Base-by-base conservation (phyloP, 2,113 vertebrate species). In the Lophura nycthemera region DNA sequence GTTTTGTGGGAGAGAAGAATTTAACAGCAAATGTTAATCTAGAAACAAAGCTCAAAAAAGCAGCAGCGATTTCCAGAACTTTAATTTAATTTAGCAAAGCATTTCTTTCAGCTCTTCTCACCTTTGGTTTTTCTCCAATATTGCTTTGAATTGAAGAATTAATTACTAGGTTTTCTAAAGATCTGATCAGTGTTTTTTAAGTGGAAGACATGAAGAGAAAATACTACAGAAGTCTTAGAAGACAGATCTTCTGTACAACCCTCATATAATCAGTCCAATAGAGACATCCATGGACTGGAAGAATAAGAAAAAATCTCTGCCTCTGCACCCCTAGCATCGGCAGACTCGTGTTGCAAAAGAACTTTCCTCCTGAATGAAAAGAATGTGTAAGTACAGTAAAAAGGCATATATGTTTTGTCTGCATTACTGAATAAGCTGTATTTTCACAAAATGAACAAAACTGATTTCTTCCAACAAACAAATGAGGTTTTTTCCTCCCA, bases 141-240 rank as follows among this genome's bases (percentile, higher is more conserved):
- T 66, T 50, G 1, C 52, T 72, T 45, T 20, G 4, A 79, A 84
- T 65, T 34, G 1, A 61, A 86, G 6, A 11, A 56, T n/a, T 56
- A 74, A 13, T 12, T 20, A 21, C 10, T 11, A n/a, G 24, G 11
- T 57, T 82, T 77, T 56, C 40, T 63, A 21, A 79, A 76, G 40
- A 38, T 25, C 2, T 1, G 0, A 14, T 27, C 29, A 42, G 11
- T 1, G 0, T 6, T 61, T 47, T 56, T 38, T 56, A 0, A 43
- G 43, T 14, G 2, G 30, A 40, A 73, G 4, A 6, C 7, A 18
- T 54, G 54, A 76, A 24, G 8, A 76, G 30, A 72, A 92, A 29
- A 18, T 43, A 6, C 30, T 13, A 10, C 45, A 38, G 36, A 69
- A 57, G 27, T 22, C 16, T 59, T 24, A 8, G 7, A 78, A 84